phyloP scores from a whole-genome alignment of 2,113 vertebrate species.

The Pseudorectes ferrugineus region DNA sequence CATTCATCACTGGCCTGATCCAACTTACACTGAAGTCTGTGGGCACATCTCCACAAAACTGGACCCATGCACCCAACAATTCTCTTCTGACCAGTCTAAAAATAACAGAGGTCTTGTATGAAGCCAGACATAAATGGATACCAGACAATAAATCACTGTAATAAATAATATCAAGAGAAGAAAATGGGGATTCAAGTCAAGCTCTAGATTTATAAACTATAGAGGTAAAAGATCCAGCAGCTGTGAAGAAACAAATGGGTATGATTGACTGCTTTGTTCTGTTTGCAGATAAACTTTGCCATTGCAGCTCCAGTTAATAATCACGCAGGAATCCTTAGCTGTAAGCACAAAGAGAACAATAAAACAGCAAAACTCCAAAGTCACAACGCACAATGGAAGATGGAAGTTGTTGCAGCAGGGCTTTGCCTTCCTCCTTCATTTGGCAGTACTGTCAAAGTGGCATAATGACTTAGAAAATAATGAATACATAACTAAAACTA shows the following conservation, averaged over 20 bases:
- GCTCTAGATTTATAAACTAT: background rate
- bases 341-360: background rate
- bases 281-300: background rate
- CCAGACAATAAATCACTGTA: background rate
- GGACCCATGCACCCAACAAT: background rate
- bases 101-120: background rate
- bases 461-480: background rate
- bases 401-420: background rate
- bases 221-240: background rate
- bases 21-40: background rate
- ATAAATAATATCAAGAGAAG: background rate
- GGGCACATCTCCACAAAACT: background rate
- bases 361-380: background rate
- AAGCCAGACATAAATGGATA: background rate
- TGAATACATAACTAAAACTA: background rate
- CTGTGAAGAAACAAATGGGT: background rate
- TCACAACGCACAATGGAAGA: background rate
- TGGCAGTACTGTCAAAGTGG: background rate
- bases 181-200: slow-evolving; percentile 8
- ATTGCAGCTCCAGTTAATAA: background rate
- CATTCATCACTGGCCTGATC: background rate
- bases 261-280: slow-evolving; percentile 25
- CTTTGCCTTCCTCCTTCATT: background rate
- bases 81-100: background rate
- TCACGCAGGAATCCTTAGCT: background rate